Percentiles rank a stretch among this genome's conserved stretches.
phyloP scores from a whole-genome alignment of 2,797 vertebrate genomes.

The Podarcis siculus region DNA sequence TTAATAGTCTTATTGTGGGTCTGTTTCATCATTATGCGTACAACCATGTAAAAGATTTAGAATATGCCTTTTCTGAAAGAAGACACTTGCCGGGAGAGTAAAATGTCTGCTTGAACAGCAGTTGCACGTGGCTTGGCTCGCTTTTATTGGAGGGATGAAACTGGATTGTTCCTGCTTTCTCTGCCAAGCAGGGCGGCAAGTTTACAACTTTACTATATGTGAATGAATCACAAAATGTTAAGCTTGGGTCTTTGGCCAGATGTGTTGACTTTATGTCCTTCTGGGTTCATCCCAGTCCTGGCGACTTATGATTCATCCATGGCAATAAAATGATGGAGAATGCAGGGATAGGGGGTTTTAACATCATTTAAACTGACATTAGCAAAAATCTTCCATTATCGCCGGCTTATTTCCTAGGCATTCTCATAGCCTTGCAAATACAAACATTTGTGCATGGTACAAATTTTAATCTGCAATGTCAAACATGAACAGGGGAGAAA shows the following conservation, averaged over 20 bases:
- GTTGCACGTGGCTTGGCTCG: neutral
- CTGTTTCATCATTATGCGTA: constrained; percentile 17
- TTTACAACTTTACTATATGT: neutral
- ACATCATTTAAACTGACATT: neutral
- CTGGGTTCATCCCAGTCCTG: neutral
- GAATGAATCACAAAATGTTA: neutral
- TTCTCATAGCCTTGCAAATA: neutral
- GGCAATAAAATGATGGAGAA: neutral
- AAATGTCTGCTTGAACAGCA: constrained; percentile 19
- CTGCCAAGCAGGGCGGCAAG: neutral
- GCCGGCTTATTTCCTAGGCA: neutral
- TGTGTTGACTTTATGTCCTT: neutral
- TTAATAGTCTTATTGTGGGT: neutral
- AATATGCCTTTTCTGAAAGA: constrained; percentile 42
- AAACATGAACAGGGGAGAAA: neutral
- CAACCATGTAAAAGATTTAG: constrained; percentile 31
- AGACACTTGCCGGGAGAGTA: neutral
- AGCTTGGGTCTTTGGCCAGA: neutral
- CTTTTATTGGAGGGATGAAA: neutral
- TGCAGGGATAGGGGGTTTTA: neutral
- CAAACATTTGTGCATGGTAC: neutral
- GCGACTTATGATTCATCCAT: neutral
- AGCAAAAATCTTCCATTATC: neutral
- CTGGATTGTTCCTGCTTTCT: neutral
- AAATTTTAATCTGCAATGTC: neutral